Evolutionary conservation across 2,113 vertebrate genomes (phyloP).

Genomic region (Amazona vittata): DNA sequence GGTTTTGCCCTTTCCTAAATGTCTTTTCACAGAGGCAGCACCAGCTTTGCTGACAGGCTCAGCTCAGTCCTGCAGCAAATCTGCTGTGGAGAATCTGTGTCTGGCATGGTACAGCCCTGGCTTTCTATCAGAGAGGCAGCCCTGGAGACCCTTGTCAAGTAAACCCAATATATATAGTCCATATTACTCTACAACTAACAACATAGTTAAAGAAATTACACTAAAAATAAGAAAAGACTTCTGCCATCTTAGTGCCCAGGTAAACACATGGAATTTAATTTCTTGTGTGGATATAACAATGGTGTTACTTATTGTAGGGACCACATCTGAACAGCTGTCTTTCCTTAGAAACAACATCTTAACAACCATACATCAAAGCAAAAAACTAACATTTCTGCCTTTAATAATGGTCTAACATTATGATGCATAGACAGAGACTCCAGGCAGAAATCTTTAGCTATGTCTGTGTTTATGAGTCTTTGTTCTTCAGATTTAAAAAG

Average conservation of each 20-base stretch:
- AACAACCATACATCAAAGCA: neutral
- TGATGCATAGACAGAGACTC: neutral
- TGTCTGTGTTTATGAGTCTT: neutral
- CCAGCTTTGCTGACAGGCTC: neutral
- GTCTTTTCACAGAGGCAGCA: neutral
- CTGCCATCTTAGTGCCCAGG: neutral
- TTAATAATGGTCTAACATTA: neutral
- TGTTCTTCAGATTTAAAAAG: neutral
- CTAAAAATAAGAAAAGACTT: neutral
- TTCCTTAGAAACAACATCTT: neutral
- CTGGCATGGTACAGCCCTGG: rapidly evolving
- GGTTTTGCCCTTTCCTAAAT: neutral
- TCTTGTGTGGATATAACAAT: neutral
- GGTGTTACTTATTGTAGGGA: neutral
- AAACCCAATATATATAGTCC: neutral
- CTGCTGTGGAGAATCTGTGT: rapidly evolving
- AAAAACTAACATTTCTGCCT: neutral
- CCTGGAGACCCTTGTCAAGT: neutral
- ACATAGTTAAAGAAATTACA: neutral
- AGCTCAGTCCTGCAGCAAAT: neutral
- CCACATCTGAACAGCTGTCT: neutral
- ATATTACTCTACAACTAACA: neutral
- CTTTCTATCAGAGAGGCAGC: neutral
- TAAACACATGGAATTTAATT: neutral
- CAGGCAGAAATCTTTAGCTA: neutral